Conservation (phyloP, 1,140 invertebrate species). For the Hormaphis cornu region DNA sequence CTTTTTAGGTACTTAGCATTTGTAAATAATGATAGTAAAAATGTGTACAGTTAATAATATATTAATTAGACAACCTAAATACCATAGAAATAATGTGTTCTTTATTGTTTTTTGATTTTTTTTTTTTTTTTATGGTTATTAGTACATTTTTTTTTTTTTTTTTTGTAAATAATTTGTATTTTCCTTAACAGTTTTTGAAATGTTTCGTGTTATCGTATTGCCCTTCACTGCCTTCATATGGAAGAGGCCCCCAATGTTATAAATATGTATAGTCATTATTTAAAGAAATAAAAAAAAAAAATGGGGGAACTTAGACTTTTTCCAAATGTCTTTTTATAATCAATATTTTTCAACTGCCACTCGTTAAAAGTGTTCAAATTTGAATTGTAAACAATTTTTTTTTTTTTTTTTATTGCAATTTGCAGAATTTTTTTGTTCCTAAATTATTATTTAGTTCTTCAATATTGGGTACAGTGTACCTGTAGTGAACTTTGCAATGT, state of each 20-base stretch:
- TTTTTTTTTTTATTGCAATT: constrained; percentile 23
- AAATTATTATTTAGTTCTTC: constrained; percentile 14
- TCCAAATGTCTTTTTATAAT: constrained; percentile 17
- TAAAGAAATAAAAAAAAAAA: not conserved
- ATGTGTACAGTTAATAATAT: constrained; percentile 1
- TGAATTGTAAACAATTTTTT: constrained; percentile 21
- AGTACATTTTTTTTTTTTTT: not conserved
- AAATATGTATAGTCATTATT: not conserved
- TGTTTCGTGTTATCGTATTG: not conserved
- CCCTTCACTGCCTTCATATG: constrained; percentile 18
- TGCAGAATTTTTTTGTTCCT: constrained; percentile 26
- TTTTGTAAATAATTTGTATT: not conserved
- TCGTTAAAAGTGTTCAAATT: constrained; percentile 32
- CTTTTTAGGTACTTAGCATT: constrained; percentile 22
- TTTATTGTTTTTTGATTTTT: constrained; percentile 22
- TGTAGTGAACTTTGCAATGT: constrained; percentile 9
- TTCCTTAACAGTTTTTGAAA: not conserved
- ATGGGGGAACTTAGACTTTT: constrained; percentile 20
- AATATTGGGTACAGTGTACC: constrained; percentile 23
- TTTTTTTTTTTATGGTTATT: not conserved
- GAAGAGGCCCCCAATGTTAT: constrained; percentile 9
- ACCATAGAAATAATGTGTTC: constrained; percentile 30
- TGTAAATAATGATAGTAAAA: constrained; percentile 21
- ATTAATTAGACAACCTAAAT: not conserved
- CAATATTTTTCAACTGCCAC: constrained; percentile 29